Evolutionary conservation across 2,888 invertebrate genomes (phyloP), one percentile per base, ranked within the genome.

Genomic region (Eilema sororculum): DNA sequence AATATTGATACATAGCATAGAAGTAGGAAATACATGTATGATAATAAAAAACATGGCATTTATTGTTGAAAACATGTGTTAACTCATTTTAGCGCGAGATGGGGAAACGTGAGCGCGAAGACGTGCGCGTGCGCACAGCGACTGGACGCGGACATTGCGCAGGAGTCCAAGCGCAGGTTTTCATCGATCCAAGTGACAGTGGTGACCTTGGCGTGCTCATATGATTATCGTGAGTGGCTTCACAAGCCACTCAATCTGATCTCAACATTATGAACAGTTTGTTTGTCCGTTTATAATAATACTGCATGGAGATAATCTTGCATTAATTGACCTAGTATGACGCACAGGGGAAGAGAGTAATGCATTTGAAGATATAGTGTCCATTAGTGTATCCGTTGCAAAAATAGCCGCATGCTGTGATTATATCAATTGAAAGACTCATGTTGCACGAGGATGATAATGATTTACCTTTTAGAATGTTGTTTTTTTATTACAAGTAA

Each of bases 161-260:
- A 83, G 80, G 81, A 80, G 80, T 81, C 83, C 83, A 79, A 82
- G 80, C 84, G 87, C 87, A 90, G 89, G 85, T 88, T 89, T 87
- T 79, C 80, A 81, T 80, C 81, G 81, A 65, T 78, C 77, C 81
- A 78, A 88, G 86, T 92, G 93, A 91, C 91, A 89, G 87, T 83
- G 80, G 80, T 85, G 90, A 92, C 94, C 94, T 94, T 94, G 93
- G 79, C 78, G 82, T 72, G 84, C 78, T 82, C 82, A 76, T 82
- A 82, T 72, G 83, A 86, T 88, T 82, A 85, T 85, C 85, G 85
- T 82, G 80, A 84, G 73, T 78, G 78, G 79, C 73, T 79, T 72
- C 76, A 78, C 86, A 78, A 80, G 70, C 72, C 79, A 78, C 74
- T 76, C 75, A 71, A 67, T 72, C 71, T 71, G 82, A 86, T 85